Conservation (phyloP, 2,797 vertebrate species). For the Ctenopoma multispine region DNA sequence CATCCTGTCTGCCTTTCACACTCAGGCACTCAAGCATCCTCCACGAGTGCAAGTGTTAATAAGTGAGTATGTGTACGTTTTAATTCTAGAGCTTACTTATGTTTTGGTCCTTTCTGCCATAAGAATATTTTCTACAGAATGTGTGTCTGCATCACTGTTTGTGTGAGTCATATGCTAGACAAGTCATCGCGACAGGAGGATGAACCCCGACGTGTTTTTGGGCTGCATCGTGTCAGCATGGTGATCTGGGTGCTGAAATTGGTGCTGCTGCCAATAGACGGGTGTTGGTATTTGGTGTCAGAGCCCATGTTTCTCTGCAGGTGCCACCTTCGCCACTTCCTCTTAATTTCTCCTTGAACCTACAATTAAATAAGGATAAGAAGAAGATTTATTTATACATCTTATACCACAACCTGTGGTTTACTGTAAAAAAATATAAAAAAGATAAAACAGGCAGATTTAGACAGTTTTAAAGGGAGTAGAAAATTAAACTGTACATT, state of each 20-base stretch:
- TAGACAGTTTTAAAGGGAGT: not conserved
- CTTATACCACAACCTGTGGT: not conserved
- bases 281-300: conserved; percentile 92
- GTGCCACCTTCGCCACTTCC: conserved; percentile 96
- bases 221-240: conserved; percentile 94
- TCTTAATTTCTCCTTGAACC: conserved; percentile 96
- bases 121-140: conserved; percentile 18
- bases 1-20: not conserved
- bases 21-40: conserved; percentile 5
- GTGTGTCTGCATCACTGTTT: not conserved
- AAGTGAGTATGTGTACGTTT: conserved; percentile 2
- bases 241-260: conserved; percentile 98
- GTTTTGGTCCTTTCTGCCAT: conserved; percentile 7
- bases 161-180: conserved; percentile 73
- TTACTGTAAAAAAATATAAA: not conserved
- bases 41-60: not conserved
- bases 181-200: conserved; percentile 79
- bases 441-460: not conserved
- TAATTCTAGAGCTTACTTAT: conserved; percentile 1
- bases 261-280: conserved; percentile 92
- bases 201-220: conserved; percentile 86
- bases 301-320: conserved; percentile 90
- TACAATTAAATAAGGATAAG: conserved; percentile 54
- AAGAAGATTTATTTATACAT: not conserved
- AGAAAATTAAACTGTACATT: too few species aligned